These are phyloP conservation scores for Euwallacea fornicatus DNA, from an alignment of 1,140 invertebrate genomes.

Conservation along the genomic window DNA sequence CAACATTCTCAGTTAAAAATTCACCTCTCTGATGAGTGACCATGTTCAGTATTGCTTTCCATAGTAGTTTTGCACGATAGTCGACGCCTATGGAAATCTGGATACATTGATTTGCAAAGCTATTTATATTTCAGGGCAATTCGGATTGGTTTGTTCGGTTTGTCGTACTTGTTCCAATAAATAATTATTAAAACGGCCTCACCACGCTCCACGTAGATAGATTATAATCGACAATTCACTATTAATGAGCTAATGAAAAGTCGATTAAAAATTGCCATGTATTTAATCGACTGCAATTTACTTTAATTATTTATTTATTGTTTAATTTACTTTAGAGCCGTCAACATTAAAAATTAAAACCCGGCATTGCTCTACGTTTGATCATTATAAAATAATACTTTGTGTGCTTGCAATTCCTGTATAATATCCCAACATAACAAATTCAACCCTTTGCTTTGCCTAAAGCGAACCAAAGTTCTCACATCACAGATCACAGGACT, in stretches of 20 bases:
- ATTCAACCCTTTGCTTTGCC: too few species aligned
- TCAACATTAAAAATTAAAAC: too few species aligned
- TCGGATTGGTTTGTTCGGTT: neutral
- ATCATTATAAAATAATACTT: too few species aligned
- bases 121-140: constrained; percentile 13
- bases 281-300: constrained; percentile 9
- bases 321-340: neutral
- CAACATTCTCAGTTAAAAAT: too few species aligned
- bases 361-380: too few species aligned
- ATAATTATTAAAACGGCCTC: constrained; percentile 19
- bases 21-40: too few species aligned
- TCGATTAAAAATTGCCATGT: constrained; percentile 17
- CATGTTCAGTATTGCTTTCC: too few species aligned
- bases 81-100: neutral
- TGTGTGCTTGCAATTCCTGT: too few species aligned
- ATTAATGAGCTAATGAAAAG: constrained; percentile 14
- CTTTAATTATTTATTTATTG: constrained; percentile 14
- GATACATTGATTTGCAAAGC: neutral
- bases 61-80: too few species aligned
- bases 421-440: too few species aligned
- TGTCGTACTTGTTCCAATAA: constrained; percentile 22
- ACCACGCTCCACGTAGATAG: neutral
- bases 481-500: too few species aligned
- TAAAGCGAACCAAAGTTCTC: too few species aligned
- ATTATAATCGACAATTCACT: neutral